These are phyloP conservation scores for Clarias fuscus DNA, from an alignment of 2,797 vertebrate genomes.

Conservation along the genomic window DNA sequence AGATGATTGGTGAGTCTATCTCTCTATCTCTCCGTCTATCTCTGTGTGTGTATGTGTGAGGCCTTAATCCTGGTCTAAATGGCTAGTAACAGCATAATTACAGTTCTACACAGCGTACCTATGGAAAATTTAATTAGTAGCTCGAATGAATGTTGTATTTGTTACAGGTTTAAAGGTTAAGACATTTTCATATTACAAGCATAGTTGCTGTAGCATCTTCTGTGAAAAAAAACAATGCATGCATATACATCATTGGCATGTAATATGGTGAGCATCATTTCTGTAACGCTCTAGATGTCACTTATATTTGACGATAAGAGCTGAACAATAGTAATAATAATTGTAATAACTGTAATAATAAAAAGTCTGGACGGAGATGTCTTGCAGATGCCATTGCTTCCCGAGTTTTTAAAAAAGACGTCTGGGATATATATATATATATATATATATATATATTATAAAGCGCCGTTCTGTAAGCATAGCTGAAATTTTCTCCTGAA, in stretches of 20 bases:
- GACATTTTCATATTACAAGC: too few relatives aligned
- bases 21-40: slow-evolving; percentile 23
- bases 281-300: background rate
- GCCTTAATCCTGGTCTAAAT: slow-evolving; percentile 1
- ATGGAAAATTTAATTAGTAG: background rate
- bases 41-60: background rate
- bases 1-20: slow-evolving; percentile 76
- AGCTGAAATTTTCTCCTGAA: background rate
- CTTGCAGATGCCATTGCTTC: background rate
- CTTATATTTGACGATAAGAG: background rate
- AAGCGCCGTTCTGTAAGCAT: background rate
- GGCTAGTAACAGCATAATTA: background rate
- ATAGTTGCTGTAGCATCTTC: background rate
- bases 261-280: background rate
- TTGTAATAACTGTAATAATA: too few relatives aligned
- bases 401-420: background rate
- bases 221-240: slow-evolving; percentile 23
- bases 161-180: too few relatives aligned
- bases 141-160: background rate
- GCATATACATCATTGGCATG: background rate
- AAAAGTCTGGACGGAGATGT: background rate
- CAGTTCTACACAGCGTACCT: background rate
- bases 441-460: background rate
- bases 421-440: background rate
- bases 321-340: background rate